phyloP scores from a whole-genome alignment of 2,113 vertebrate species.

The Maccullochella peelii region DNA sequence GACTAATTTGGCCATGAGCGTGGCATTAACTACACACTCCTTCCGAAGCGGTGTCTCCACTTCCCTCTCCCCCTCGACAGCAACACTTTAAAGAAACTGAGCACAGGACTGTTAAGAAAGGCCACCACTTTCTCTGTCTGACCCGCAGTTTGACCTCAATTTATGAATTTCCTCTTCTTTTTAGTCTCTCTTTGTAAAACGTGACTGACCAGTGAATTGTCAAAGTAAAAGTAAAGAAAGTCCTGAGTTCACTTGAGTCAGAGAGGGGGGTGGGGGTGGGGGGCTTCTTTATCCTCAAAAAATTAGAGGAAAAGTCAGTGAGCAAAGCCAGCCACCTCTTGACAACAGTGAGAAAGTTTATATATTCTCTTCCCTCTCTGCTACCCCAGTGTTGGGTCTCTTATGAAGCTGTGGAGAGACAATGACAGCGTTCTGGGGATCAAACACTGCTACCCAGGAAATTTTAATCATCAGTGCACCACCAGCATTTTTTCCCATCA shows the following conservation, averaged over 20 bases:
- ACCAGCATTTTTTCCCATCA: conserved; percentile 69
- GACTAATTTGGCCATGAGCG: conserved; percentile 77
- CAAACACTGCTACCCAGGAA: conserved; percentile 71
- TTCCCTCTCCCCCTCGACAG: conserved; percentile 40
- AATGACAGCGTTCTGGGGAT: conserved; percentile 67
- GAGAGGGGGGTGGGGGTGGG: too few species aligned
- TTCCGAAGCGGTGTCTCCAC: conserved; percentile 60
- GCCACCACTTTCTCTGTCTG: conserved; percentile 52
- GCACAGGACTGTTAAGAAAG: conserved; percentile 42
- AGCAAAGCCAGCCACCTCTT: conserved; percentile 68
- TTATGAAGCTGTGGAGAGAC: conserved; percentile 68
- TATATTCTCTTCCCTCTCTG: conserved; percentile 47
- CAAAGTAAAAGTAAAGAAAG: conserved; percentile 43
- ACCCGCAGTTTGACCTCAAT: conserved; percentile 36
- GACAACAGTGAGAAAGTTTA: conserved; percentile 73
- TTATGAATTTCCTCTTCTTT: conserved; percentile 71
- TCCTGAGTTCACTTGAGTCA: conserved; percentile 20
- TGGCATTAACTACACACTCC: conserved; percentile 81
- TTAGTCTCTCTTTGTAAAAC: conserved; percentile 47
- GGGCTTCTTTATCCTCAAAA: conserved; percentile 40
- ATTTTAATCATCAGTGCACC: conserved; percentile 82
- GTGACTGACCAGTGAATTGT: conserved; percentile 38
- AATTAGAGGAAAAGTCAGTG: conserved; percentile 60
- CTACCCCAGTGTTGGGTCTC: conserved; percentile 44
- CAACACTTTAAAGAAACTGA: conserved; percentile 73